Evolutionary conservation across 1,140 invertebrate species (phyloP).

Genomic region (Diuraphis noxia): DNA sequence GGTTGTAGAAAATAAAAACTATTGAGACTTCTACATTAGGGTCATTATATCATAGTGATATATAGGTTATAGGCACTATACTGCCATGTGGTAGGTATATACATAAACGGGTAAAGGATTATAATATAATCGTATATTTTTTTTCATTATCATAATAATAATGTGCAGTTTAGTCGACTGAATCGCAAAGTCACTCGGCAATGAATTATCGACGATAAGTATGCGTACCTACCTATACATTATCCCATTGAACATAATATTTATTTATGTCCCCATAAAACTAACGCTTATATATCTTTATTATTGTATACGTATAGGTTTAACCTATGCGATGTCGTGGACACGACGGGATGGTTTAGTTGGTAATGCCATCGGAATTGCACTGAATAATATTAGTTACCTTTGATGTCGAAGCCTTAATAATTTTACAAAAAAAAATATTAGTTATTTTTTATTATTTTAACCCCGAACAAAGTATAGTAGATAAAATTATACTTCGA

Average conservation of each 20-base stretch:
- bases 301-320: not conserved
- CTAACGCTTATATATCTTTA: not conserved
- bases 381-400: not conserved
- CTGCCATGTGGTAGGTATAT: not conserved
- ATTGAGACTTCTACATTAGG: not conserved
- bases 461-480: not conserved
- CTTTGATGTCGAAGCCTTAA: no score
- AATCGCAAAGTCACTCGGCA: not conserved
- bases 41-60: not conserved
- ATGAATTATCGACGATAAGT: not conserved
- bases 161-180: not conserved
- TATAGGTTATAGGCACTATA: no score
- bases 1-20: not conserved
- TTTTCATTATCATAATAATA: not conserved
- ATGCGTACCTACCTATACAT: not conserved
- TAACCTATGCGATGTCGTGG: not conserved
- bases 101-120: not conserved
- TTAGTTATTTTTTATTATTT: not conserved
- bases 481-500: not conserved
- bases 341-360: not conserved
- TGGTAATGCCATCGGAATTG: not conserved
- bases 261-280: not conserved
- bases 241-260: not conserved
- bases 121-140: not conserved
- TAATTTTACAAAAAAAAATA: no score